Evolutionary conservation across 2,113 vertebrate species (phyloP).

Genomic region (Lophius piscatorius): DNA sequence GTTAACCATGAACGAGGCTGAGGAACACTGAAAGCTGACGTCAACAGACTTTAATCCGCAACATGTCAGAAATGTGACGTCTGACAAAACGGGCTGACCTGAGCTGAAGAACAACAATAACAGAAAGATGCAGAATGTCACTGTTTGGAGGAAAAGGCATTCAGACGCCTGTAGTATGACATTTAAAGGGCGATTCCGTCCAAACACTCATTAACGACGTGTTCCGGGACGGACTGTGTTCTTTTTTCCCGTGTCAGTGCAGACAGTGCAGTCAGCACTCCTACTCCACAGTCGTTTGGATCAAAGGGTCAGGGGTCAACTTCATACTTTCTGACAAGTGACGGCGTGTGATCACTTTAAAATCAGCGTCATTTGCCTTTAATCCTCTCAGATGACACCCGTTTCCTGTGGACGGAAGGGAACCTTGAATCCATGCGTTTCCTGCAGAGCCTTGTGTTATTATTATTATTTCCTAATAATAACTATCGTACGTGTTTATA

Average conservation of each 20-base stretch:
- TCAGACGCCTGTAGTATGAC: no score
- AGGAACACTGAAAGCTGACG: not conserved
- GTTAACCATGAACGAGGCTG: constrained; percentile 39
- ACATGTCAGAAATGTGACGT: not conserved
- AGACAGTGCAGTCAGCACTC: not conserved
- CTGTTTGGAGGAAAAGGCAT: no score
- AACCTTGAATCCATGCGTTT: not conserved
- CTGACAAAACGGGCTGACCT: constrained; percentile 8
- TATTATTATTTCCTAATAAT: no score
- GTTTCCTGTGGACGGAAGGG: not conserved
- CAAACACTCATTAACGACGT: no score
- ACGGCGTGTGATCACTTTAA: constrained; percentile 76
- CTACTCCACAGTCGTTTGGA: no score
- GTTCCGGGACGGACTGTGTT: not conserved
- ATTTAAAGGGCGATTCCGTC: not conserved
- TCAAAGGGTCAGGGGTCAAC: constrained; percentile 13
- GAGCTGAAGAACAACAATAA: constrained; percentile 12
- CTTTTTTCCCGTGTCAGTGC: no score
- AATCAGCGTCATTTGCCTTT: not conserved
- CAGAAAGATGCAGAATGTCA: not conserved
- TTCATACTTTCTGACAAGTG: constrained; percentile 33
- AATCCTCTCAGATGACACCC: not conserved
- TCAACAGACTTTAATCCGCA: constrained; percentile 44
- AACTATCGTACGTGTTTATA: no score
- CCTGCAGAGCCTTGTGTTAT: no score